Base-by-base conservation (phyloP, 2,888 invertebrate genomes). In the Stenichneumon culpator region DNA sequence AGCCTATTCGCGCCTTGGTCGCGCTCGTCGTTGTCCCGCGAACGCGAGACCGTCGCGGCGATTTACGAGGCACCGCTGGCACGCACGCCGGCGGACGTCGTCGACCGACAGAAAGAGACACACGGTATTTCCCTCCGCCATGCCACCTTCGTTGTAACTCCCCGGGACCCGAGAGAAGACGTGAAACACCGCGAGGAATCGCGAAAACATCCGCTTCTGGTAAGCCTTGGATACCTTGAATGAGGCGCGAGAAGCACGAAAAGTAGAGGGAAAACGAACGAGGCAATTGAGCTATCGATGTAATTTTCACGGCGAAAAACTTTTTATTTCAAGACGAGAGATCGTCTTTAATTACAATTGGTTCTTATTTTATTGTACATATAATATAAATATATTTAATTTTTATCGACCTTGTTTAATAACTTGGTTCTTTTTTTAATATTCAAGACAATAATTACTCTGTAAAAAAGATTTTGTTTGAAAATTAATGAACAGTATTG, bases 41-140 rank as follows among this genome's bases (percentile, higher is more conserved):
- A n/a, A 54, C 39, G 73, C 47, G 80, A n/a, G 80, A 44, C 32
- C 14, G 54, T 44, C 25, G 14, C 39, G 47, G 69, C 77, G 65
- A 82, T 82, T 82, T 70, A 75, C 81, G 81, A 70, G 75, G 25
- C 70, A 77, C 22, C 44, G 65, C 25, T 77, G 65, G 70, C 77
- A 65, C 75, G 54, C 65, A 50, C 74, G 60, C 44, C 68, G 44
- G 70, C 82, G 65, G 65, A 82, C 70, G 82, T 78, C 82, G 78
- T 68, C 82, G 82, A 78, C 78, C 82, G 77, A 47, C 57, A 50
- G 73, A 73, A 50, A 72, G 69, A 75, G 54, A 82, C 44, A 60
- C 65, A 28, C 68, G 36, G 39, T 36, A 25, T 67, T 54, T 25
- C 36, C 63, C 16, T 28, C 47, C 14, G 25, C 25, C 69, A 28